Conservation (phyloP, 1,140 invertebrate genomes). For the Mesaphorura yosii region DNA sequence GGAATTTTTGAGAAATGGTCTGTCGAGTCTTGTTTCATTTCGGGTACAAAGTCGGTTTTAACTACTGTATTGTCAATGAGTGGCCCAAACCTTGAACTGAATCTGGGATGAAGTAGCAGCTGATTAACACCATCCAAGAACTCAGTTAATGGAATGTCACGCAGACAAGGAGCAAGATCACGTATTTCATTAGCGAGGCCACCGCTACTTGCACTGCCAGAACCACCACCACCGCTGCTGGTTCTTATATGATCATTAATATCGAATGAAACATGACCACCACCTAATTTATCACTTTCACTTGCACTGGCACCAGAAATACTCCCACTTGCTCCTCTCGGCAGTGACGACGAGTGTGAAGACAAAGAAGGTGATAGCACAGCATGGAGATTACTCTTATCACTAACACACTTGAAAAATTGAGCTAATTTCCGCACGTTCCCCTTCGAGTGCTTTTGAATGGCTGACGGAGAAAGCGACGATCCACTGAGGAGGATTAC, state of each 20-base stretch:
- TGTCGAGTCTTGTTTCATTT: conserved; percentile 33
- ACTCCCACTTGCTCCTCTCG: too few relatives aligned
- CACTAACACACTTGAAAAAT: conserved; percentile 55
- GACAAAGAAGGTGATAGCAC: not conserved
- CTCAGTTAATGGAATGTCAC: conserved; percentile 56
- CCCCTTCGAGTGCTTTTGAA: conserved; percentile 71
- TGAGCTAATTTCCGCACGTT: conserved; percentile 67
- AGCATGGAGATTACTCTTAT: too few relatives aligned
- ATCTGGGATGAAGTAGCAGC: conserved; percentile 60
- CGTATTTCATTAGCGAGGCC: conserved; percentile 47
- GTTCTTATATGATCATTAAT: not conserved
- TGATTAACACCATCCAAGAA: conserved; percentile 48
- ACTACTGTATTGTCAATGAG: conserved; percentile 63
- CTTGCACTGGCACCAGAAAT: too few relatives aligned
- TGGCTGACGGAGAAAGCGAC: conserved; percentile 86
- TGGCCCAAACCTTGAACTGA: conserved; percentile 75
- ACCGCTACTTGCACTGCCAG: not conserved
- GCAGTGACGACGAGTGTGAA: not conserved
- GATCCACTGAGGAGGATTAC: conserved; percentile 87
- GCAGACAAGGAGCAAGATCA: conserved; percentile 70
- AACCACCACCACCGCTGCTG: not conserved
- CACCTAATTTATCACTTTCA: too few relatives aligned
- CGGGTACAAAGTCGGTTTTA: conserved; percentile 35
- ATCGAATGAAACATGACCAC: too few relatives aligned
- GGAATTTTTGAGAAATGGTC: conserved; percentile 24